These are phyloP conservation scores for Andrena chrysosceles DNA, from an alignment of 2,888 invertebrate genomes.

Conservation along the genomic window DNA sequence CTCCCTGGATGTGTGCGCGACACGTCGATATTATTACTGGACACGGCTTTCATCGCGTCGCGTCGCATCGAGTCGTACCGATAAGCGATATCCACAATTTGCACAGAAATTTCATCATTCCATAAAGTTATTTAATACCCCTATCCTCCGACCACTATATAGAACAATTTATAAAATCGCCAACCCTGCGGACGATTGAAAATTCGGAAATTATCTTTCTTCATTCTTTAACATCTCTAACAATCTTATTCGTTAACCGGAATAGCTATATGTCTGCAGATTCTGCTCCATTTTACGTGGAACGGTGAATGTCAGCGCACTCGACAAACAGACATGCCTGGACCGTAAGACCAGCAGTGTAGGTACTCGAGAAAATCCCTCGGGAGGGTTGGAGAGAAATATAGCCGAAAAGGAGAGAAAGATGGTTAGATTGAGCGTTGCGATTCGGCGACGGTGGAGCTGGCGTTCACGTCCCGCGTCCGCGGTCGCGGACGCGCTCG, in stretches of 20 bases:
- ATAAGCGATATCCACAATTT: not conserved
- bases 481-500: slow-evolving; percentile 24
- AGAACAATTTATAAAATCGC: no score
- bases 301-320: no score
- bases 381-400: not conserved
- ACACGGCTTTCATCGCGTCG: not conserved
- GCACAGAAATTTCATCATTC: not conserved
- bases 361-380: not conserved
- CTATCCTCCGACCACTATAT: no score
- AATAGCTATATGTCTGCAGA: no score
- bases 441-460: slow-evolving; percentile 1
- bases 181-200: no score
- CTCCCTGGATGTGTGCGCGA: not conserved
- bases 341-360: not conserved
- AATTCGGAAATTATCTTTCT: no score
- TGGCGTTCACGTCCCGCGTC: not conserved
- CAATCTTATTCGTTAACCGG: no score
- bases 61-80: not conserved
- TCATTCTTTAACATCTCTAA: no score
- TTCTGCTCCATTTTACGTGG: no score
- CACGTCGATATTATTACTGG: slow-evolving; percentile 9
- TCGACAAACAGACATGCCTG: no score
- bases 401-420: not conserved
- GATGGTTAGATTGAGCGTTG: not conserved
- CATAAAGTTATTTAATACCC: no score